These are phyloP conservation scores for Gymnorhina tibicen DNA, from an alignment of 2,113 vertebrate species.

Conservation along the genomic window DNA sequence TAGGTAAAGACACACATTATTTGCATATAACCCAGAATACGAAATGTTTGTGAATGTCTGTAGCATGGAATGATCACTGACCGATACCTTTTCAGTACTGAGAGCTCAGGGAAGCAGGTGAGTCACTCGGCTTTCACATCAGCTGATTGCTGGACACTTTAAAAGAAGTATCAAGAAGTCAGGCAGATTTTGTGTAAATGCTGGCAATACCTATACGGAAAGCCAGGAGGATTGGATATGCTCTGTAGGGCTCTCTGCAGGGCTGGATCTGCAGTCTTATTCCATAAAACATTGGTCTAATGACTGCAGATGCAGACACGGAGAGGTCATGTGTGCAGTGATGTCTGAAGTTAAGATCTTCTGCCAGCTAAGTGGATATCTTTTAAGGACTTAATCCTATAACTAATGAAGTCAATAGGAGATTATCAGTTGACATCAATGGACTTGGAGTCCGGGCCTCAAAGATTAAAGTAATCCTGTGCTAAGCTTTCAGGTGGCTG, in stretches of 20 bases:
- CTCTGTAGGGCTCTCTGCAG: background rate
- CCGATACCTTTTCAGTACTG: background rate
- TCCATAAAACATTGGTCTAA: background rate
- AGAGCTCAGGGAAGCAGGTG: background rate
- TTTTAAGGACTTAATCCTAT: constrained; percentile 31
- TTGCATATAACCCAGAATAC: background rate
- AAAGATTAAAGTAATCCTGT: constrained; percentile 47
- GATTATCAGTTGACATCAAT: constrained; percentile 41
- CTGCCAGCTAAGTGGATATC: constrained; percentile 33
- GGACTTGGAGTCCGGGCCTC: background rate
- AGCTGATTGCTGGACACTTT: background rate
- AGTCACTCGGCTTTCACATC: background rate
- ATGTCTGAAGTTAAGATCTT: constrained; percentile 29
- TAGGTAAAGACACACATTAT: background rate
- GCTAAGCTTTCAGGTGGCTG: constrained; percentile 40
- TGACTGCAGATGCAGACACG: background rate
- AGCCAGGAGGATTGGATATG: background rate
- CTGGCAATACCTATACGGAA: background rate
- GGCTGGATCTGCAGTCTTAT: background rate
- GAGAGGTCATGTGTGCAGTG: background rate
- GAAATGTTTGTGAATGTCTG: background rate
- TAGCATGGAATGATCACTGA: background rate
- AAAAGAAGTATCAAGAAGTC: background rate
- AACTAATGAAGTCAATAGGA: constrained; percentile 39
- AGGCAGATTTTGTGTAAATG: background rate